Conservation (phyloP, 2,888 invertebrate genomes). For the Boloria selene region DNA sequence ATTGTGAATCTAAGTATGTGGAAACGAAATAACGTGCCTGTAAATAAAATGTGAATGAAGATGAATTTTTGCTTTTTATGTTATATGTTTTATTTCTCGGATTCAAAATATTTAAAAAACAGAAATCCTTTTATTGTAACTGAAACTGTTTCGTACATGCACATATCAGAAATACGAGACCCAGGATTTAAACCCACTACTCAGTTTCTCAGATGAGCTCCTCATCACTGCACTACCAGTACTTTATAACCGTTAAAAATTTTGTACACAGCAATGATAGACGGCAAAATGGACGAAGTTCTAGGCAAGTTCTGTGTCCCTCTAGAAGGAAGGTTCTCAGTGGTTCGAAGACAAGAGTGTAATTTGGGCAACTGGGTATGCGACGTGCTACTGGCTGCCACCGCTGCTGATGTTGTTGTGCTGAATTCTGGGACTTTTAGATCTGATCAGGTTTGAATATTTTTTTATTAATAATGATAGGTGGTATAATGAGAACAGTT, state of each 20-base stretch:
- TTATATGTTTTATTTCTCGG: too few species aligned
- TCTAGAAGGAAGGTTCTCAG: conserved; percentile 91
- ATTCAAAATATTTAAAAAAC: not conserved
- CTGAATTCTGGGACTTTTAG: conserved; percentile 94
- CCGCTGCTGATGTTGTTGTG: conserved; percentile 92
- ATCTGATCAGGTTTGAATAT: conserved; percentile 83
- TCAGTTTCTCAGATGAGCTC: too few species aligned
- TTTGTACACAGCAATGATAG: conserved; percentile 84
- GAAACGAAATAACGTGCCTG: too few species aligned
- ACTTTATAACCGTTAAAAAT: conserved; percentile 31
- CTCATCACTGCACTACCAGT: too few species aligned
- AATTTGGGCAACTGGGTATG: conserved; percentile 94
- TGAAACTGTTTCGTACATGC: too few species aligned
- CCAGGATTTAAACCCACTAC: too few species aligned
- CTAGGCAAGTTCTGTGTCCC: conserved; percentile 93
- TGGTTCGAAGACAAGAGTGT: conserved; percentile 91
- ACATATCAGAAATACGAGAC: too few species aligned
- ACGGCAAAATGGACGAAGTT: conserved; percentile 91
- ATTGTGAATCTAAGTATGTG: too few species aligned
- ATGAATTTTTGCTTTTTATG: too few species aligned
- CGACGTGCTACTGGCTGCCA: conserved; percentile 91
- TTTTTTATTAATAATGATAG: too few species aligned
- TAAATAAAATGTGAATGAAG: not conserved
- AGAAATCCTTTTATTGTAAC: not conserved
- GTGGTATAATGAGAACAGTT: too few species aligned